Evolutionary conservation across 2,888 invertebrate genomes (phyloP), one percentile per base, ranked within the genome.

Genomic region (Kryphioiulus occultus): DNA sequence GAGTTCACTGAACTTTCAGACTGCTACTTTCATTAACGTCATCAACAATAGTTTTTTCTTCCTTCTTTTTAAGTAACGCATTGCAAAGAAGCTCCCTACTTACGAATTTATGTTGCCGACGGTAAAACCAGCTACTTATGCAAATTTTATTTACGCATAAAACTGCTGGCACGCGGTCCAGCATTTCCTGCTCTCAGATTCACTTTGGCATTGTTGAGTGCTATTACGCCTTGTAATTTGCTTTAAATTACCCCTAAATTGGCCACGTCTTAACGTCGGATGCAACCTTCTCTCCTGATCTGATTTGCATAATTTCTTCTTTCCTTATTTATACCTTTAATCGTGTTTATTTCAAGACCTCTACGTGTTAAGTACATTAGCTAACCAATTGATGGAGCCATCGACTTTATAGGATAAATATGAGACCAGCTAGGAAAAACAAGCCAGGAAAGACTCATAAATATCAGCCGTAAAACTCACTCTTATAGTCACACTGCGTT

Each of bases 141-240:
- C 78, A 78, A 78, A 78, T 78, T 78, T 78, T 78, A 78, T 78
- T 78, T 78, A 78, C 30, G 30, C 78, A 78, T 78, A 30, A 78
- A 78, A 78, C 78, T 78, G 78, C 78, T 78, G 78, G 78, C 78
- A 78, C 30, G 78, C 78, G 4, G 78, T 78, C 78, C 78, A 78
- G 78, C 78, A 78, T 26, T 78, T 78, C 78, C 78, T 78, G 78
- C 78, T 78, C 78, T 78, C 78, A 78, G 78, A 78, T 78, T 78
- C 78, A 78, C 78, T 78, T 78, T 78, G 30, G 30, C 30, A 78
- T 78, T 78, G 78, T 78, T 78, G 78, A 78, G 78, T 78, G 78
- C 78, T 78, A 78, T 78, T 78, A 78, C 78, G 30, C 22, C 78
- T 78, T 78, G 78, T 78, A 78, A 78, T 78, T 78, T 78, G 30